Percentiles rank a stretch among this genome's conserved stretches.
These are phyloP conservation scores for Agraylea sexmaculata DNA, from an alignment of 1,140 invertebrate genomes.

Conservation along the genomic window DNA sequence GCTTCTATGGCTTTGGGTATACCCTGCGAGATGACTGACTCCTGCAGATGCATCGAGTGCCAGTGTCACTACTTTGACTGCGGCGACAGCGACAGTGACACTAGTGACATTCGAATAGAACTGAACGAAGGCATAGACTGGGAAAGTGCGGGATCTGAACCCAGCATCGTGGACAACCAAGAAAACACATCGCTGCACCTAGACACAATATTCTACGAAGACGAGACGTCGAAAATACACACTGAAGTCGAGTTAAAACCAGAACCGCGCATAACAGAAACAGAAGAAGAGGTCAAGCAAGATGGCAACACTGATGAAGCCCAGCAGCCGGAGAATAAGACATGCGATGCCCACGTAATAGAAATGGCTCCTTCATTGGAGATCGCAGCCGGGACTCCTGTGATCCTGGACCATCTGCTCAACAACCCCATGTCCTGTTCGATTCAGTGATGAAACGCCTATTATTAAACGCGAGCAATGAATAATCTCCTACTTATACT, in stretches of 20 bases:
- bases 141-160: conserved; percentile 10
- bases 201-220: conserved; percentile 13
- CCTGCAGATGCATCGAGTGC: conserved; percentile 41
- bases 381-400: conserved; percentile 39
- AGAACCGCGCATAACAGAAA: not conserved
- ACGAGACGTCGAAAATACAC: conserved; percentile 12
- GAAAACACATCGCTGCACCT: not conserved
- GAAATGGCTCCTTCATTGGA: conserved; percentile 24
- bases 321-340: too few relatives aligned
- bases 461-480: too few relatives aligned
- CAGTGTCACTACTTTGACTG: conserved; percentile 43
- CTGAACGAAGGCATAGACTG: conserved; percentile 15
- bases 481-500: too few relatives aligned
- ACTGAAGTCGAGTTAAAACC: not conserved
- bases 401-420: conserved; percentile 38
- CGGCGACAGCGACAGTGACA: conserved; percentile 36
- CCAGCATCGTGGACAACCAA: not conserved
- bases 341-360: conserved; percentile 7
- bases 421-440: conserved; percentile 39
- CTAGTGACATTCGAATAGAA: conserved; percentile 23
- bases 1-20: conserved; percentile 39
- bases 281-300: not conserved
- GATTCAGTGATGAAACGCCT: conserved; percentile 38
- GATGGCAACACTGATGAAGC: not conserved
- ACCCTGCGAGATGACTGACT: conserved; percentile 40